These are phyloP conservation scores for Eumaeus atala DNA, from an alignment of 1,140 invertebrate species.

Conservation along the genomic window DNA sequence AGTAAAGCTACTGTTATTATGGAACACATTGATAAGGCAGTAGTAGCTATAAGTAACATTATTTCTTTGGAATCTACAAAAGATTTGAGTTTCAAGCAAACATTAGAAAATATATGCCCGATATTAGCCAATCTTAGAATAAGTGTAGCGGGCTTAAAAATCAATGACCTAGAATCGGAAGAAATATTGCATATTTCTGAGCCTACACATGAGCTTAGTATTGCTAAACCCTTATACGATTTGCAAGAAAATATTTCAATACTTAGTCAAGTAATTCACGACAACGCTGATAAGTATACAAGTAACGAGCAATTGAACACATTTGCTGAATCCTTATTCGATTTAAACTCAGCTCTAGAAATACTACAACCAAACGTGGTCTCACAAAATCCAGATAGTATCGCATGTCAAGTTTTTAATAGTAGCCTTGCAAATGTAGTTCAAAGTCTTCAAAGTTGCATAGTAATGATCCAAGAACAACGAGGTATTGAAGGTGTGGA, in stretches of 20 bases:
- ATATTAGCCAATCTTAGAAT: constrained; percentile 52
- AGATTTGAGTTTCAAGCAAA: constrained; percentile 31
- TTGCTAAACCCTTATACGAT: constrained; percentile 55
- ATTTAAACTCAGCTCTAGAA: constrained; percentile 66
- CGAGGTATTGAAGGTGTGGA: constrained; percentile 56
- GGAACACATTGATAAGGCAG: constrained; percentile 47
- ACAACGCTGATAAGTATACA: constrained; percentile 56
- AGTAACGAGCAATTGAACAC: constrained; percentile 58
- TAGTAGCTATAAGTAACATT: constrained; percentile 42
- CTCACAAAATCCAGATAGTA: constrained; percentile 53
- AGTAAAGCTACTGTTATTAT: constrained; percentile 37
- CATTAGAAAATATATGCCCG: constrained; percentile 45
- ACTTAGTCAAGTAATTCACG: constrained; percentile 49
- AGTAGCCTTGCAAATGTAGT: constrained; percentile 68
- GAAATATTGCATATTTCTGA: constrained; percentile 57
- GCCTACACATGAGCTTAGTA: constrained; percentile 36
- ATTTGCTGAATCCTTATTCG: constrained; percentile 71
- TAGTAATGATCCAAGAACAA: constrained; percentile 72
- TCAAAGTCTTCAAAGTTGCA: constrained; percentile 72
- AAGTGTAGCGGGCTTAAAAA: constrained; percentile 36
- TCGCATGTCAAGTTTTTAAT: constrained; percentile 35
- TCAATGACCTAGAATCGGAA: constrained; percentile 31
- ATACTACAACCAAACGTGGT: constrained; percentile 67
- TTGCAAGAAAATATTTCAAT: constrained; percentile 51
- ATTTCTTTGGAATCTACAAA: constrained; percentile 36